Base-by-base conservation (phyloP, 2,888 invertebrate species). In the Arenicola marina region DNA sequence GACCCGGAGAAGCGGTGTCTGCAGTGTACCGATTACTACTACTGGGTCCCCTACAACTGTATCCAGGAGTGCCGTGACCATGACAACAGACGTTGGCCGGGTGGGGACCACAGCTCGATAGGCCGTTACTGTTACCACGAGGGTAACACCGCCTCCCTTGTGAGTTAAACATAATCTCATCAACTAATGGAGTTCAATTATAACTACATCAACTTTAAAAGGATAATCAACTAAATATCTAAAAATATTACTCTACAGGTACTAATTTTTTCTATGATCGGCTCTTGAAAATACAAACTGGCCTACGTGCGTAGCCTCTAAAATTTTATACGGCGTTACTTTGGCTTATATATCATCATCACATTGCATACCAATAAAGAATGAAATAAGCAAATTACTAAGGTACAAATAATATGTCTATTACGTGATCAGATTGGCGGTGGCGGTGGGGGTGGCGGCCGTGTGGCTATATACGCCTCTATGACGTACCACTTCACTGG, bases 401-500 rank as follows among this genome's bases (percentile, higher is more conserved):
- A 38, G 18, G 11, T 38, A 38, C 11, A 38, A 38, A 38, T 38
- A 11, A 38, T 11, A 15, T 15, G 11, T 38, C n/a, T 28, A 28
- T 59, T n/a, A 24, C 11, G 7, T 51, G 31, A 51, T n/a, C 51
- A 59, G 51, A 1, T 44, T 32, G 32, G 24, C 18, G 29, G 32
- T 11, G 60, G 60, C 1, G 60, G 60, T 28, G 60, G 60, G 1
- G 60, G 60, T 1, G 60, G 60, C 54, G 60, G 60, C 31, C 53
- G 60, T 18, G 32, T 60, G 2, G 43, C 54, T 26, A 29, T 60
- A 11, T 21, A 66, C 33, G 72, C 68, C 4, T 53, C 61, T n/a
- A 24, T 57, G 2, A 58, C 67, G 28, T 71, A 71, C 68, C 64
- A 57, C 4, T 76, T 60, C 68, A 56, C 65, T 24, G 76, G 75